A percentile compares a stretch with the other conserved stretches of the same genome.
phyloP scores from a whole-genome alignment of 2,113 vertebrate genomes.

The Monopterus albus region DNA sequence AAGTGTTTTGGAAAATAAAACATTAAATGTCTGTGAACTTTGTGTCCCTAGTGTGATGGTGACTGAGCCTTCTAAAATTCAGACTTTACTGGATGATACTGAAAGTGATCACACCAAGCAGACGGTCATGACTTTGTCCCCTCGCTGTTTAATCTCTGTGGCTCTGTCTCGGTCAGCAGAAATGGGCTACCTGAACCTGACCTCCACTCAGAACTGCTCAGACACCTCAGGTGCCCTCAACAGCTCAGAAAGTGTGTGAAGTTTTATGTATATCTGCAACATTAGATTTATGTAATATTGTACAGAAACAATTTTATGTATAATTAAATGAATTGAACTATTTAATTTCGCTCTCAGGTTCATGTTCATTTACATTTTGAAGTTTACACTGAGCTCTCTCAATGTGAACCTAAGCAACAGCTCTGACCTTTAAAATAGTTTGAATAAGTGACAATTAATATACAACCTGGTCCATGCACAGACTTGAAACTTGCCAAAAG shows the following conservation, averaged over 20 bases:
- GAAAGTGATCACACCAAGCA: slow-evolving; percentile 7
- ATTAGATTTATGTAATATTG: neutral
- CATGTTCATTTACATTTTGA: too few species aligned
- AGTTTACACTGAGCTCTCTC: too few species aligned
- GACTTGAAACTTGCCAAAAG: too few species aligned
- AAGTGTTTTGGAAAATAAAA: neutral
- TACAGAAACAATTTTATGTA: neutral
- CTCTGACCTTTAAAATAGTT: too few species aligned
- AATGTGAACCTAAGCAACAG: too few species aligned
- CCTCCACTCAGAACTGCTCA: slow-evolving; percentile 5
- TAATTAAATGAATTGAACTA: too few species aligned
- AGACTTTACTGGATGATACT: neutral
- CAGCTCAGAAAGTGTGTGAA: slow-evolving; percentile 24
- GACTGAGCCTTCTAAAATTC: slow-evolving; percentile 1
- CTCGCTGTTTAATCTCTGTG: neutral
- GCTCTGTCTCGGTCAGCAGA: slow-evolving; percentile 38
- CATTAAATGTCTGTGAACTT: neutral
- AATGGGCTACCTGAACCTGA: slow-evolving; percentile 69
- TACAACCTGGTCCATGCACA: too few species aligned
- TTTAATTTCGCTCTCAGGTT: too few species aligned
- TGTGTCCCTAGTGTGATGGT: slow-evolving; percentile 30
- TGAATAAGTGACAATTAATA: too few species aligned
- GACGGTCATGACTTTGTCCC: neutral
- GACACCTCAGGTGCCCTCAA: neutral
- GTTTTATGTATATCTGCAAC: neutral